Evolutionary conservation across 2,113 vertebrate species (phyloP), one percentile per base, ranked within the genome.

Genomic region (Prochilodus magdalenae): DNA sequence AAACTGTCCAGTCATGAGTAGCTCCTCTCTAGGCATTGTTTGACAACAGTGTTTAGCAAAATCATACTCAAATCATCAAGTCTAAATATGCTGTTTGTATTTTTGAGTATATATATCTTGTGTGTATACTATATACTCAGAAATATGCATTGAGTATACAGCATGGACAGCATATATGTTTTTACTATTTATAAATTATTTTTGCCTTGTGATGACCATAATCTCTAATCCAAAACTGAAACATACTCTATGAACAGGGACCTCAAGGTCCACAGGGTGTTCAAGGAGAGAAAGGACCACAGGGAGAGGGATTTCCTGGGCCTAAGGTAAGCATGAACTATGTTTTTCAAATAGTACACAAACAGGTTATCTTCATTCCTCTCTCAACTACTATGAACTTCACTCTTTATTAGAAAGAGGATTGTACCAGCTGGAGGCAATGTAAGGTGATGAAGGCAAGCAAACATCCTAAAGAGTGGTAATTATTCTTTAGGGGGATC

Each of bases 261-360:
- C 91, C 95, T 91, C 96, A 95, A 93, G 97, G 97, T 90, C 93
- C 94, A 84, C 96, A 95, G 80, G 96, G 96, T 82, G 85, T 95
- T 91, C 95, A 93, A 90, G 97, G 97, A 67, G 96, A 92, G 89
- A 95, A 95, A 89, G 96, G 97, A 84, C 90, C 89, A 6, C 91
- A 88, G 40, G 96, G 96, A 73, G 96, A 97, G 90, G 97, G 96
- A 6, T 90, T 95, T 85, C 96, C 96, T 82, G 96, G 96, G 89
- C 79, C 91, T 84, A 98, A 98, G 95, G 97, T 97, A 94, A 83
- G 55, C 59, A 65, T 75, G 79, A 7, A 11, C 47, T 2, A n/a
- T n/a, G n/a, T 66, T 30, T 71, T 33, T 47, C 6, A 0, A 59
- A 26, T 40, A 73, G 67, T 55, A 26, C 24, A 76, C 16, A 44